phyloP scores from a whole-genome alignment of 2,888 invertebrate genomes.

The Sepiola atlantica region DNA sequence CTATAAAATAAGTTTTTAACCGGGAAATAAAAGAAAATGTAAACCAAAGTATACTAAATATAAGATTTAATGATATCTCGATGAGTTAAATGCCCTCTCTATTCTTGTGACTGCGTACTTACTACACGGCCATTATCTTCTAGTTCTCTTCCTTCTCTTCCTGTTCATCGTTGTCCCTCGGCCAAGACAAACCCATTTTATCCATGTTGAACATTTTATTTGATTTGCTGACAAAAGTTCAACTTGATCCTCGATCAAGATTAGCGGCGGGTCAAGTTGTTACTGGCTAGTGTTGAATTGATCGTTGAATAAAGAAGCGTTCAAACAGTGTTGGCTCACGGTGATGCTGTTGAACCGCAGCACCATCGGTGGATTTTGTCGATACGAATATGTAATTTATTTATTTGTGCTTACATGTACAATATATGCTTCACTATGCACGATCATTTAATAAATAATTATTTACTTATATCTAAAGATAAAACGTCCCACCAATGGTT shows the following conservation, averaged over 20 bases:
- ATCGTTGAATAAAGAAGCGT: background rate
- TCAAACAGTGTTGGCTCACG: no score
- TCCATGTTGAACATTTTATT: background rate
- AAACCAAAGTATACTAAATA: no score
- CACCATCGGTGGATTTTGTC: no score
- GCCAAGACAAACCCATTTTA: background rate
- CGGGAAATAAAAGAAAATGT: background rate
- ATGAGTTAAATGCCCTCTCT: background rate
- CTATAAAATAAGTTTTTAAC: background rate
- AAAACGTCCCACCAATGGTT: no score
- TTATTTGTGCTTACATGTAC: no score
- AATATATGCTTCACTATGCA: no score
- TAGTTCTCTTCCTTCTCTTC: background rate
- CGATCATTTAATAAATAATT: no score
- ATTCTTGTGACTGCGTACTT: background rate
- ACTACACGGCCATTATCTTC: background rate
- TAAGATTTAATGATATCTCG: background rate
- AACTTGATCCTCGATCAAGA: background rate
- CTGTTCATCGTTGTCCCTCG: background rate
- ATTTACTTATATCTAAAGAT: no score
- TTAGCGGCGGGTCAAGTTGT: background rate
- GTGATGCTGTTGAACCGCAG: no score
- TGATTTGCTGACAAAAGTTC: slow-evolving; percentile 21
- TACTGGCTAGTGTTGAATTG: background rate
- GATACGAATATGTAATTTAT: no score